Evolutionary conservation across 92 coral and sea anemone genomes (phyloP).

Genomic region (Phenganax stokvisi): DNA sequence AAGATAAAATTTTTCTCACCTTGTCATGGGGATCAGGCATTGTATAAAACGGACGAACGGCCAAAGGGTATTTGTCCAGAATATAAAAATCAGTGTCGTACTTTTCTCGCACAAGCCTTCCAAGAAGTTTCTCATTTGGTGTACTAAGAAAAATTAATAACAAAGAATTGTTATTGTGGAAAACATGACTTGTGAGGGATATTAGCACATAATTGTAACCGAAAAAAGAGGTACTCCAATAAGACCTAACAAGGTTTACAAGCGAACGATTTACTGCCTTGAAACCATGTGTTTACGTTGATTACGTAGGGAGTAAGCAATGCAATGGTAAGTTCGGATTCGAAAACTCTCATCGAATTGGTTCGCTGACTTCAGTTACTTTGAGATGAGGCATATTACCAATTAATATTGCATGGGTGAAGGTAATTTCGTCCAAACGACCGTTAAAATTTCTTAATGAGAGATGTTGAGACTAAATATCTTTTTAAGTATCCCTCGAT

Average conservation of each 20-base stretch:
- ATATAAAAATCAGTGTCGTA: constrained; percentile 97
- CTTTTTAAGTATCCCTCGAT: no score
- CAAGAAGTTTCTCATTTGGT: constrained; percentile 88
- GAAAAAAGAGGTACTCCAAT: no score
- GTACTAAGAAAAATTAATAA: constrained; percentile 51
- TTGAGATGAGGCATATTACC: no score
- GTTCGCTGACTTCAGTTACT: no score
- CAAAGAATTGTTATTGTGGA: neutral
- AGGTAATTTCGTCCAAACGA: no score
- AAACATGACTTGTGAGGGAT: neutral
- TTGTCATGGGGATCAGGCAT: constrained; percentile 92
- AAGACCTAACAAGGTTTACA: neutral
- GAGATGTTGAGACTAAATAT: no score
- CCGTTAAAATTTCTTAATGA: no score
- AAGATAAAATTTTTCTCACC: constrained; percentile 44
- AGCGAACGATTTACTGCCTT: neutral
- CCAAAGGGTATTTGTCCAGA: constrained; percentile 94
- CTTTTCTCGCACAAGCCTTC: constrained; percentile 83
- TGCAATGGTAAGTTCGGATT: no score
- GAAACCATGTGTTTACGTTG: no score
- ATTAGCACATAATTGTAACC: neutral
- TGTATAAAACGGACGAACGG: constrained; percentile 93
- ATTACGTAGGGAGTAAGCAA: no score
- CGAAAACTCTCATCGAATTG: no score
- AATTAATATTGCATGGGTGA: no score